Base-by-base conservation (phyloP, 2,113 vertebrate genomes). In the Cyanistes caeruleus region DNA sequence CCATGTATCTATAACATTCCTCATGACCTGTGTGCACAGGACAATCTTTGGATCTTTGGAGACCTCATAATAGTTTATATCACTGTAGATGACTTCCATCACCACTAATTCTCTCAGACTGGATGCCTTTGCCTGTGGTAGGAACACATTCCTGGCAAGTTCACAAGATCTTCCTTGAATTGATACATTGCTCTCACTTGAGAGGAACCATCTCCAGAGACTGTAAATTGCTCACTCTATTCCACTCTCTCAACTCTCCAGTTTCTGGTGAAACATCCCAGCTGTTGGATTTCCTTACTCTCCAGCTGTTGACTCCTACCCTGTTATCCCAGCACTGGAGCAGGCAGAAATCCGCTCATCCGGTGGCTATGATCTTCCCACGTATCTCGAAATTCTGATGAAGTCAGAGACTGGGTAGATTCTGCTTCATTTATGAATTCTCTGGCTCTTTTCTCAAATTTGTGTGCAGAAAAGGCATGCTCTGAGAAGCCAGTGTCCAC, bases 401-500 rank as follows among this genome's bases (percentile, higher is more conserved):
- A 86, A 33, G 17, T 52, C 25, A 68, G 22, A 7, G 9, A 52
- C 27, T 35, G 14, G 37, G 33, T 51, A 60, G 46, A 37, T 86
- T 52, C 46, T 44, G 31, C 27, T 44, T 68, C 46, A 37, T 44
- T 9, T 68, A 35, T 18, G 53, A 86, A 59, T 77, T 35, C 25
- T 76, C 44, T 35, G 25, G 44, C 22, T 59, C 27, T 21, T 23
- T 76, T 68, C 23, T 52, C 31, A 33, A n/a, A 37, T 68, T n/a
- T 74, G 15, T 49, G 44, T 51, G 44, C 3, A 3, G 9, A 51
- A 59, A 51, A 82, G 30, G 46, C 15, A 51, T 0, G 0, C 15
- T 43, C 15, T 59, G 24, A 70, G 69, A 82, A 82, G 19, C 24
- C 19, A 51, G 12, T 4, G 24, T 60, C 30, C 30, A 35, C 15